These are phyloP conservation scores for Xenopus laevis DNA, from an alignment of 2,113 vertebrate genomes.

Conservation along the genomic window DNA sequence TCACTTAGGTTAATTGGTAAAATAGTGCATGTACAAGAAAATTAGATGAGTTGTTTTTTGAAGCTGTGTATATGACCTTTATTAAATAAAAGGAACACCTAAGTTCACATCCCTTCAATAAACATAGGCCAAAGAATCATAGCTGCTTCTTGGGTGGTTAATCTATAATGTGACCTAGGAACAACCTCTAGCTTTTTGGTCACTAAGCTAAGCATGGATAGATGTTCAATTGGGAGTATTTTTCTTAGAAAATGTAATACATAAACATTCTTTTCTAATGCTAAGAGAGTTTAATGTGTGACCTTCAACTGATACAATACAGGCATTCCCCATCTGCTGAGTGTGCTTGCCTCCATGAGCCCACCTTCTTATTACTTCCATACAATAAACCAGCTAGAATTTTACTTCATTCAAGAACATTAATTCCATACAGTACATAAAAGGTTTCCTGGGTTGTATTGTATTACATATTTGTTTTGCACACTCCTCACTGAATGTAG, in stretches of 20 bases:
- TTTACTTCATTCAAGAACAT: no score
- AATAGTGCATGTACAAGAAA: no score
- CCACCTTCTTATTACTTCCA: neutral
- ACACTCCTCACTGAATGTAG: no score
- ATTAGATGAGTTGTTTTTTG: neutral
- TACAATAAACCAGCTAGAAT: neutral
- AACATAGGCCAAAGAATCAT: constrained; percentile 1
- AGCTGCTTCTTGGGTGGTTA: constrained; percentile 35
- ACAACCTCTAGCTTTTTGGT: constrained; percentile 4
- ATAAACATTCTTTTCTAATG: neutral
- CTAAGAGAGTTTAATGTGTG: neutral
- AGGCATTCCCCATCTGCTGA: neutral
- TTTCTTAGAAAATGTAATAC: neutral
- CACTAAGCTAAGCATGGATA: neutral
- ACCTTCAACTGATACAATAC: neutral
- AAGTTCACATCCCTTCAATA: constrained; percentile 11
- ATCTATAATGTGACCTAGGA: constrained; percentile 21
- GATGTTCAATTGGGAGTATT: neutral
- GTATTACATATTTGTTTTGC: no score
- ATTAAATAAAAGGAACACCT: neutral
- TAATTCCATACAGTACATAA: no score
- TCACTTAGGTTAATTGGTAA: no score
- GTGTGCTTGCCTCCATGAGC: neutral
- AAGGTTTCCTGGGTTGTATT: no score
- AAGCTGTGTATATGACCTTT: neutral